Percentiles rank a stretch among this genome's conserved stretches.
Conservation (phyloP, 2,888 invertebrate species). For the Himalopsyche tibetana region DNA sequence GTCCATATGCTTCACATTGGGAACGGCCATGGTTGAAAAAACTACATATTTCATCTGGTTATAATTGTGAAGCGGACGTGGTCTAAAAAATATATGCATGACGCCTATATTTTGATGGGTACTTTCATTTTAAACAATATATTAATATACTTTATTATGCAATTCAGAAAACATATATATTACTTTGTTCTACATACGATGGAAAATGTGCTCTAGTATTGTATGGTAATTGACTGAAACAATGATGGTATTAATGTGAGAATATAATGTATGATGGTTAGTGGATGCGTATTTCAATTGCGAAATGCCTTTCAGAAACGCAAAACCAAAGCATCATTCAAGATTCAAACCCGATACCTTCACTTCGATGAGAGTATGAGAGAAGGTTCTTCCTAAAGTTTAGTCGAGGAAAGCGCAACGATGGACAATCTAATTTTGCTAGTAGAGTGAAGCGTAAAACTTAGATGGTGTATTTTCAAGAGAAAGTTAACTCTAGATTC, state of each 20-base stretch:
- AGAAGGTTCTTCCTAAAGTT: background rate
- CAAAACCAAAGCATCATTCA: constrained; percentile 30
- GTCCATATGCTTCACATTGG: background rate
- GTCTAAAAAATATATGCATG: too few relatives aligned
- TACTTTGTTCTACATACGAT: too few relatives aligned
- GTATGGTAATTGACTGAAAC: background rate
- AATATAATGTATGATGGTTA: constrained; percentile 6
- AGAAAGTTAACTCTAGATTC: too few relatives aligned
- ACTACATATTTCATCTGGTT: too few relatives aligned
- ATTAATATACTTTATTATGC: too few relatives aligned
- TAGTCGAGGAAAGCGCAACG: background rate
- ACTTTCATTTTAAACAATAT: too few relatives aligned
- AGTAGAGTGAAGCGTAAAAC: too few relatives aligned
- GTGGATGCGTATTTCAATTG: constrained; percentile 15
- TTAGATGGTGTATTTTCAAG: too few relatives aligned
- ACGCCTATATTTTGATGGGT: too few relatives aligned
- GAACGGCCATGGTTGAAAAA: background rate
- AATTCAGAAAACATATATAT: too few relatives aligned
- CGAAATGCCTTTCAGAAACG: constrained; percentile 15
- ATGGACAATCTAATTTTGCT: background rate
- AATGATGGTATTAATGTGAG: background rate
- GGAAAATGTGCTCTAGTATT: too few relatives aligned
- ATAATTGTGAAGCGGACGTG: too few relatives aligned
- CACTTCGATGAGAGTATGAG: constrained; percentile 18
- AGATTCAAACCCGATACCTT: constrained; percentile 31